Evolutionary conservation across 2,888 invertebrate species (phyloP).

Genomic region (Pediacus dermestoides): DNA sequence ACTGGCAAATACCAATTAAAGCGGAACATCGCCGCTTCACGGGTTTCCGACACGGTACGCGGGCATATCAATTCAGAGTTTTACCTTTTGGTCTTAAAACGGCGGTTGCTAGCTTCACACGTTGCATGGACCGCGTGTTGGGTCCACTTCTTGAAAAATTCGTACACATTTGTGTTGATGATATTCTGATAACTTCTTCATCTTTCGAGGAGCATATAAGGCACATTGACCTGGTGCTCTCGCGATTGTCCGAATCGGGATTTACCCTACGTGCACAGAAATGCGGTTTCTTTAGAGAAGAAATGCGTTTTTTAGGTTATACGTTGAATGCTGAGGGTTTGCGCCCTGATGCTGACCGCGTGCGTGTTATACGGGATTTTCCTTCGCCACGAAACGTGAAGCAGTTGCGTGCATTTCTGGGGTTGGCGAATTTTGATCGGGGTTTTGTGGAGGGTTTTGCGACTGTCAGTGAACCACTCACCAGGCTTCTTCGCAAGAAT

Average conservation of each 20-base stretch:
- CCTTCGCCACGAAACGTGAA: conserved; percentile 15
- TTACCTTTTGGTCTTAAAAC: conserved; percentile 20
- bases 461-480: not conserved
- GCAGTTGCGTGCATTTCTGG: not conserved
- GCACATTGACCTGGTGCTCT: conserved; percentile 16
- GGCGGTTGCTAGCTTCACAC: conserved; percentile 16
- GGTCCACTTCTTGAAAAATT: conserved; percentile 15
- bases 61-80: conserved; percentile 22
- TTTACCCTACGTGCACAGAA: conserved; percentile 23
- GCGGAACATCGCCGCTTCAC: conserved; percentile 22
- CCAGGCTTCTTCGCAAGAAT: not conserved
- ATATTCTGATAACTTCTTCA: conserved; percentile 20
- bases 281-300: conserved; percentile 21
- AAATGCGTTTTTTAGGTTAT: conserved; percentile 24
- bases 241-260: conserved; percentile 9
- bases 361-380: conserved; percentile 22
- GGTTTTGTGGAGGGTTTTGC: not conserved
- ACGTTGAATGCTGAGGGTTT: conserved; percentile 22
- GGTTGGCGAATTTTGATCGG: not conserved
- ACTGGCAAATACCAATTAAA: conserved; percentile 28
- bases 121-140: conserved; percentile 18
- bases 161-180: conserved; percentile 19
- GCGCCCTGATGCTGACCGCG: conserved; percentile 20
- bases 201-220: conserved; percentile 17
- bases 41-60: conserved; percentile 22